Evolutionary conservation across 2,113 vertebrate species (phyloP).

Genomic region (Calidris pygmaea): DNA sequence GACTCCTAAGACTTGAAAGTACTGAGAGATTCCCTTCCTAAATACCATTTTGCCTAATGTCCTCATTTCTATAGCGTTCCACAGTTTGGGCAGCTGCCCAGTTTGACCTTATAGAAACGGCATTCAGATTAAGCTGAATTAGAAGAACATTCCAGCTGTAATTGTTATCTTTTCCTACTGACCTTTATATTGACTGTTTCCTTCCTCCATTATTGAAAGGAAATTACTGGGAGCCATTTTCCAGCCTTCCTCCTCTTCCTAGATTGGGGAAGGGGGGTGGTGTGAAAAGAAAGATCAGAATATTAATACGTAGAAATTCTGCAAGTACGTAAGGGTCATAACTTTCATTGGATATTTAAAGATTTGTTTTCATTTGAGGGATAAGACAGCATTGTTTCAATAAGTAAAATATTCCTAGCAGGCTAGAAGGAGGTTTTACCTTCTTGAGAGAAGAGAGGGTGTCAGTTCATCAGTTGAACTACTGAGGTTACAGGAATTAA

Average conservation of each 20-base stretch:
- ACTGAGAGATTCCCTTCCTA: not conserved
- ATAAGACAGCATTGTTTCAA: not conserved
- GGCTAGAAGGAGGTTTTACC: not conserved
- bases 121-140: not conserved
- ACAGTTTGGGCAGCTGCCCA: not conserved
- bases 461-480: not conserved
- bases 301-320: not conserved
- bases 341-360: not conserved
- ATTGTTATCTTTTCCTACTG: slow-evolving; percentile 17
- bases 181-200: slow-evolving; percentile 80
- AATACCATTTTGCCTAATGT: not conserved
- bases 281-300: not conserved
- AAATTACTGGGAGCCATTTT: slow-evolving; percentile 88
- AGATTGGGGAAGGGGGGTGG: not conserved
- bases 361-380: not conserved
- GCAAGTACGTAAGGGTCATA: not conserved
- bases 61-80: not conserved
- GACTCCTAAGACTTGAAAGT: not conserved
- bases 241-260: slow-evolving; percentile 81
- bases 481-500: not conserved
- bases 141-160: not conserved
- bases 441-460: not conserved
- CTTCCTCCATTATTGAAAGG: slow-evolving; percentile 77
- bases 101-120: not conserved
- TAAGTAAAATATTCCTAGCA: not conserved